Percentiles rank a stretch among this genome's conserved stretches.
These are phyloP conservation scores for Resseliella maxima DNA, from an alignment of 2,888 invertebrate species.

Conservation along the genomic window DNA sequence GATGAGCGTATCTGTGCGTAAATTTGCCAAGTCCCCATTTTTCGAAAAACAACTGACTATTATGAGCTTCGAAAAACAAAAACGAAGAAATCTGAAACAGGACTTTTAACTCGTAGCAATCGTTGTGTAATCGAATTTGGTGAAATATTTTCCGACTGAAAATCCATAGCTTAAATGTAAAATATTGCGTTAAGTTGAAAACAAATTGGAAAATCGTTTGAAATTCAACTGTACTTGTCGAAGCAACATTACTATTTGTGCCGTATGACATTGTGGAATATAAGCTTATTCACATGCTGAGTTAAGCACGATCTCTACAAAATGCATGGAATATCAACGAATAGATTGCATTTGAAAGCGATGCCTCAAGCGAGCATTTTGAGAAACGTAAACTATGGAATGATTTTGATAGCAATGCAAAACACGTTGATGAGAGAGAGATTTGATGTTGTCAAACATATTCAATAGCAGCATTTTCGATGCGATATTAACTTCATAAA, in stretches of 20 bases:
- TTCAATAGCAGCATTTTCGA: neutral
- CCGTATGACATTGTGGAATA: neutral
- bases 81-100: neutral
- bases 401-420: neutral
- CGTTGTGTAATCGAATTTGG: neutral
- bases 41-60: too few species aligned
- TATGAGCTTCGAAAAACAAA: too few species aligned
- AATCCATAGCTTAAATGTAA: neutral
- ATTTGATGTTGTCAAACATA: neutral
- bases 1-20: neutral
- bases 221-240: neutral
- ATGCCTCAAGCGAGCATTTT: neutral
- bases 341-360: neutral
- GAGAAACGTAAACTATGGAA: neutral
- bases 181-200: neutral
- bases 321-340: neutral
- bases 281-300: neutral
- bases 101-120: neutral
- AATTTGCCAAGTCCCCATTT: too few species aligned
- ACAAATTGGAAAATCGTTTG: slow-evolving; percentile 9
- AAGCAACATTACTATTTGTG: neutral
- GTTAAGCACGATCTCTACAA: neutral
- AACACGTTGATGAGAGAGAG: neutral
- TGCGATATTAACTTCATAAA: too few species aligned
- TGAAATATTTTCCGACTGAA: neutral